Evolutionary conservation across 2,113 vertebrate genomes (phyloP).

Genomic region (Butorides virescens): DNA sequence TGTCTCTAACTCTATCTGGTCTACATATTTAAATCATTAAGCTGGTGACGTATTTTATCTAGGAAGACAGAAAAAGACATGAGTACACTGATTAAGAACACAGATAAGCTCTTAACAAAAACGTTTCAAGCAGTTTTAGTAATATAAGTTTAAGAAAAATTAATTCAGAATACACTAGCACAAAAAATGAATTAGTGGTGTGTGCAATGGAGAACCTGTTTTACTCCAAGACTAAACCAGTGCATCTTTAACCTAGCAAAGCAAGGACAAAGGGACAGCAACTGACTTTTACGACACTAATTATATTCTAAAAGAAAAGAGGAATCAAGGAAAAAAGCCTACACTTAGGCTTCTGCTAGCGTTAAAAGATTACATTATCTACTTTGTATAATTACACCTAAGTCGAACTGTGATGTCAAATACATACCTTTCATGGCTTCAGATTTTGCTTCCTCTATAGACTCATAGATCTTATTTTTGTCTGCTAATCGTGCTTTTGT

Average conservation of each 20-base stretch:
- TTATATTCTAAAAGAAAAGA: neutral
- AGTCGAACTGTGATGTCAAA: neutral
- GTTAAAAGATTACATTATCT: neutral
- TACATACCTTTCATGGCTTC: constrained; percentile 95
- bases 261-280: neutral
- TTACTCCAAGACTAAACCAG: neutral
- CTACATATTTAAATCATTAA: neutral
- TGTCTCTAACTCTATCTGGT: neutral
- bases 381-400: neutral
- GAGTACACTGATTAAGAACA: neutral
- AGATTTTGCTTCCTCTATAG: constrained; percentile 96
- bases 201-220: neutral
- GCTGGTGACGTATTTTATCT: neutral
- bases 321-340: neutral
- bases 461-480: constrained; percentile 97
- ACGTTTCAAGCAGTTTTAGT: neutral
- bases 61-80: neutral
- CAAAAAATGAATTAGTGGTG: neutral
- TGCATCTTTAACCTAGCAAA: neutral
- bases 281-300: neutral
- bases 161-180: neutral
- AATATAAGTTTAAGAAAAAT: neutral
- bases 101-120: neutral
- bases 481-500: constrained; percentile 93
- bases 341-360: neutral